A percentile compares a stretch with the other conserved stretches of the same genome.
These are phyloP conservation scores for Margaritifera margaritifera DNA, from an alignment of 2,888 invertebrate species.

Conservation along the genomic window DNA sequence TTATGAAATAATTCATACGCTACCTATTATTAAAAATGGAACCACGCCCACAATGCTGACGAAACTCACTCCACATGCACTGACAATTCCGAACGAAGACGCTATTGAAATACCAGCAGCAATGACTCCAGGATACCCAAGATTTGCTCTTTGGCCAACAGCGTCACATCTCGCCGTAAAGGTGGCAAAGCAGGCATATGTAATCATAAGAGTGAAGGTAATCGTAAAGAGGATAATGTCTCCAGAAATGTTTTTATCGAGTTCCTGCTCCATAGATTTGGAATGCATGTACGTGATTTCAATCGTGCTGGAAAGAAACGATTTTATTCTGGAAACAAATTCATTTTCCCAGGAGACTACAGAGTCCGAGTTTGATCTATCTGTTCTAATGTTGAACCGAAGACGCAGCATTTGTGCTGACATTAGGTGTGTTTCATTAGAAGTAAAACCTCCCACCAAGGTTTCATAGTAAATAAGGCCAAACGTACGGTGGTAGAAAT, in stretches of 20 bases:
- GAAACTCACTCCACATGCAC: conserved; percentile 41
- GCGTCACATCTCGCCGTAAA: conserved; percentile 4
- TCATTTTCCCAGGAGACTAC: conserved; percentile 12
- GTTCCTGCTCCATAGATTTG: conserved; percentile 27
- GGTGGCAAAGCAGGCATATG: conserved; percentile 11
- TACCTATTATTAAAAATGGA: conserved; percentile 56
- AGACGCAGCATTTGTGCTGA: neutral
- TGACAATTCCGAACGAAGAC: conserved; percentile 46
- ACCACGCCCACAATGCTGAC: conserved; percentile 55
- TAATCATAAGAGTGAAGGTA: conserved; percentile 29
- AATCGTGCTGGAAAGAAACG: conserved; percentile 7
- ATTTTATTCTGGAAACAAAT: conserved; percentile 13
- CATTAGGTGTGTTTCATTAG: neutral
- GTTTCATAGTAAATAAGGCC: too few relatives aligned
- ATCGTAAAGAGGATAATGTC: conserved; percentile 29
- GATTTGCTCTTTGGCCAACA: conserved; percentile 4
- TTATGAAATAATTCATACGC: neutral
- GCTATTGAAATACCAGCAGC: conserved; percentile 48
- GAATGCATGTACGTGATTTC: conserved; percentile 24
- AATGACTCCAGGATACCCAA: conserved; percentile 40
- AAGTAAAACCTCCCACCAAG: neutral
- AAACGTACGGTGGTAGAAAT: conserved; percentile 7
- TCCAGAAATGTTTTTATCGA: conserved; percentile 25
- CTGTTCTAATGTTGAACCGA: conserved; percentile 3
- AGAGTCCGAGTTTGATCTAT: neutral